Percentiles rank a stretch among this genome's conserved stretches.
Conservation (phyloP, 2,888 invertebrate genomes). For the Epistrophe eligans region DNA sequence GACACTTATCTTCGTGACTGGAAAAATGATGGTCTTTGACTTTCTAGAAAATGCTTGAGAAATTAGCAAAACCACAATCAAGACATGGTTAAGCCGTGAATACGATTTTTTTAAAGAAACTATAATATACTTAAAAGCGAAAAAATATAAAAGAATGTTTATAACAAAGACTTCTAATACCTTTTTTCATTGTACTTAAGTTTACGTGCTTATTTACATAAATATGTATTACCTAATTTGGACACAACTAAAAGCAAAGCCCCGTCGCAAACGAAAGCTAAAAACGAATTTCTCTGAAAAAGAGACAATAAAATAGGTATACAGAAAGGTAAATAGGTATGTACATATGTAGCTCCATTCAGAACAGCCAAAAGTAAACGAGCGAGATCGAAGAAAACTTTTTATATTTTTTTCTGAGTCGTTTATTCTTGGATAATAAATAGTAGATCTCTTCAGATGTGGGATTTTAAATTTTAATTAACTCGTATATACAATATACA, state of each 20-base stretch:
- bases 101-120: background rate
- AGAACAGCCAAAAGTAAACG: background rate
- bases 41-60: background rate
- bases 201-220: background rate
- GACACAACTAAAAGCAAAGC: background rate
- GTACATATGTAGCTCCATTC: background rate
- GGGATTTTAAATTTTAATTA: conserved; percentile 2
- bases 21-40: no score
- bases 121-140: background rate
- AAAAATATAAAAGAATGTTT: background rate
- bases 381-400: background rate
- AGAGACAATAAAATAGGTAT: background rate
- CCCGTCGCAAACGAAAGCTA: background rate
- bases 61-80: background rate
- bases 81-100: background rate
- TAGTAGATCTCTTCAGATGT: conserved; percentile 4
- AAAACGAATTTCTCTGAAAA: background rate
- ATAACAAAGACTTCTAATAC: background rate
- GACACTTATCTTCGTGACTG: no score
- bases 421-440: conserved; percentile 11
- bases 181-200: background rate
- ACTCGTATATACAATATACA: background rate
- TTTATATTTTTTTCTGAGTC: conserved; percentile 4
- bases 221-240: background rate
- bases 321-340: background rate